Conservation (phyloP, 2,888 invertebrate genomes). For the Cataglyphis albicans region DNA sequence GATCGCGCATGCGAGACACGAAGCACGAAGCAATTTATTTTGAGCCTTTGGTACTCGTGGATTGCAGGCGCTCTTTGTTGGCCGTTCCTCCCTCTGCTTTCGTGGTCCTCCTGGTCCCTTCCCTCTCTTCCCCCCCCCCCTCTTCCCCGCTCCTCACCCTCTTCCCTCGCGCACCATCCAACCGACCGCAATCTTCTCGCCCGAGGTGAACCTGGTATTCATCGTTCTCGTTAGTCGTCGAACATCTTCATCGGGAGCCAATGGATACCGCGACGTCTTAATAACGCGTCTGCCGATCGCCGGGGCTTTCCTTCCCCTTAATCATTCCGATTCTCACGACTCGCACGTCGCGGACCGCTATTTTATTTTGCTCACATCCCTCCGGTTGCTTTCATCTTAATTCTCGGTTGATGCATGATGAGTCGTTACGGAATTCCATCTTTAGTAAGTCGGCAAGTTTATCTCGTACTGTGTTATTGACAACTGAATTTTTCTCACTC, state of each 20-base stretch:
- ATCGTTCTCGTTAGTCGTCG: constrained; percentile 72
- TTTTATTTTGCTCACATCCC: constrained; percentile 48
- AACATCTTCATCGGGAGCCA: constrained; percentile 72
- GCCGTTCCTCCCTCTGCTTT: constrained; percentile 47
- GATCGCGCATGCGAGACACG: constrained; percentile 54
- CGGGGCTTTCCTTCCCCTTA: constrained; percentile 51
- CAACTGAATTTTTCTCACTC: neutral
- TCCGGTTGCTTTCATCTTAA: neutral
- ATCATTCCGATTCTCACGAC: constrained; percentile 57
- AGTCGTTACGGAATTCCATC: constrained; percentile 3
- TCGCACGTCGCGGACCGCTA: constrained; percentile 48
- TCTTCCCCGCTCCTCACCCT: neutral
- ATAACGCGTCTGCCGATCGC: constrained; percentile 65
- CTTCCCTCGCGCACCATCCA: constrained; percentile 1
- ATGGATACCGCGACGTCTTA: constrained; percentile 67
- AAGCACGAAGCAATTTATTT: constrained; percentile 71
- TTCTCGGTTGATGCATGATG: constrained; percentile 20
- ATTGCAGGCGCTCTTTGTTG: constrained; percentile 61
- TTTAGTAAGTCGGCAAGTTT: neutral
- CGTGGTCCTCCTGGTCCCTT: constrained; percentile 55
- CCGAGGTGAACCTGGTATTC: constrained; percentile 62
- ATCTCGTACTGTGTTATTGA: neutral
- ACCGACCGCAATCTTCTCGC: constrained; percentile 55
- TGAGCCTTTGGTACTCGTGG: constrained; percentile 56
- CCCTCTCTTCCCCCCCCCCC: neutral